phyloP scores from a whole-genome alignment of 2,797 vertebrate species.

The Betta splendens region DNA sequence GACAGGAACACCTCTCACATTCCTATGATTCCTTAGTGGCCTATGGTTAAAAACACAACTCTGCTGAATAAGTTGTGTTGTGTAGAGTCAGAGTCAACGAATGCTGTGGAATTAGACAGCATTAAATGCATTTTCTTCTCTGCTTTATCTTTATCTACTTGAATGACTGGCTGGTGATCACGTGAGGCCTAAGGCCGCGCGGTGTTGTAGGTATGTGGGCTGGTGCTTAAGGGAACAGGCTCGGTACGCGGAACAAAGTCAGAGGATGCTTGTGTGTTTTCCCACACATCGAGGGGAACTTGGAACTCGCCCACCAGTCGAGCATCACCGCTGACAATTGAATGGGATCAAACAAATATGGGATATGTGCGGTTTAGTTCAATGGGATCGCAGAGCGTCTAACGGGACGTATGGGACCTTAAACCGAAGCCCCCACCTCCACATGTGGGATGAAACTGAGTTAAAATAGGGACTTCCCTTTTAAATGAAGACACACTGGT shows the following conservation, averaged over 20 bases:
- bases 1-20: conserved; percentile 45
- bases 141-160: too few relatives aligned
- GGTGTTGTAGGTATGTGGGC: conserved; percentile 39
- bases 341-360: too few relatives aligned
- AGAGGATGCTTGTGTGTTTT: conserved; percentile 38
- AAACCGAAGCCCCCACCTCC: conserved; percentile 8
- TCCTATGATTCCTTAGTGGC: conserved; percentile 51
- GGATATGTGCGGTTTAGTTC: conserved; percentile 56
- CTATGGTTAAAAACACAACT: conserved; percentile 29
- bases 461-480: conserved; percentile 6
- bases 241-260: conserved; percentile 48
- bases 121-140: too few relatives aligned
- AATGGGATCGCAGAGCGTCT: conserved; percentile 43
- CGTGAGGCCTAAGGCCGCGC: conserved; percentile 32
- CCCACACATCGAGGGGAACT: conserved; percentile 30
- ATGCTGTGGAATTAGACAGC: neutral
- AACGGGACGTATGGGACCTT: conserved; percentile 52
- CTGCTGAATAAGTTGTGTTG: too few relatives aligned
- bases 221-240: conserved; percentile 27
- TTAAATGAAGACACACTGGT: conserved; percentile 9
- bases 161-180: conserved; percentile 28
- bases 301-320: too few relatives aligned
- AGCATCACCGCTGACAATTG: too few relatives aligned
- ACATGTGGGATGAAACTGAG: conserved; percentile 9
- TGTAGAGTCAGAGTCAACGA: too few relatives aligned